Evolutionary conservation across 2,113 vertebrate species (phyloP), one percentile per base, ranked within the genome.

Genomic region (Hypomesus transpacificus): DNA sequence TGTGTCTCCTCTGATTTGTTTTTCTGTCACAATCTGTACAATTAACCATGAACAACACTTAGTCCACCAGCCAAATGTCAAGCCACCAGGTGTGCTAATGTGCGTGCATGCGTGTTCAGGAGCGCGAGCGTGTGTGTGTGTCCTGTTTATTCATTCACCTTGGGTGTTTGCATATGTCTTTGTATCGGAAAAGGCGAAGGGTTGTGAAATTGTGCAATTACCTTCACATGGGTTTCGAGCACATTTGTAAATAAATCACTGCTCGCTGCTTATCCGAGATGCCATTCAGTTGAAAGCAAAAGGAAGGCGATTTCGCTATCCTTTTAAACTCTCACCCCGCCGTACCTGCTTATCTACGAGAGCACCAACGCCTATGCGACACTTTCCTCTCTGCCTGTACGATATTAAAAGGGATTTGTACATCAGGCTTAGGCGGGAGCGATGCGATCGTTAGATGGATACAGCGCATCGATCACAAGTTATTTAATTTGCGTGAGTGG

Each of bases 401-500:
- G 56, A 68, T 70, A 77, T 82, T 70, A 75, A 63, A 65, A 75
- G 69, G 70, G 63, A 78, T 82, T 77, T 66, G 71, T 56, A 57
- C 72, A 69, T 70, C 72, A n/a, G 20, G 64, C 46, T 31, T 56
- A 78, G 69, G 54, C 58, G 28, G 69, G 70, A 60, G 70, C 64
- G 62, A 34, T 54, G 50, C 75, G 66, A 82, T 77, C 71, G 61
- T 74, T 79, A 52, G 80, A 87, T 79, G 68, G 76, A 77, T 82
- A 67, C 14, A 31, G 70, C 60, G 60, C 84, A 87, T 89, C 79
- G 87, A 90, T 87, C 73, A 66, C 14, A 13, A 34, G 22, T 81
- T 79, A 87, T 91, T 88, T 80, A 81, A 89, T 91, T 87, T 86
- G 80, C 75, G 84, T 81, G 76, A 90, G 82, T 87, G 86, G 78